These are phyloP conservation scores for Pediacus dermestoides DNA, from an alignment of 2,888 invertebrate genomes.

Conservation along the genomic window DNA sequence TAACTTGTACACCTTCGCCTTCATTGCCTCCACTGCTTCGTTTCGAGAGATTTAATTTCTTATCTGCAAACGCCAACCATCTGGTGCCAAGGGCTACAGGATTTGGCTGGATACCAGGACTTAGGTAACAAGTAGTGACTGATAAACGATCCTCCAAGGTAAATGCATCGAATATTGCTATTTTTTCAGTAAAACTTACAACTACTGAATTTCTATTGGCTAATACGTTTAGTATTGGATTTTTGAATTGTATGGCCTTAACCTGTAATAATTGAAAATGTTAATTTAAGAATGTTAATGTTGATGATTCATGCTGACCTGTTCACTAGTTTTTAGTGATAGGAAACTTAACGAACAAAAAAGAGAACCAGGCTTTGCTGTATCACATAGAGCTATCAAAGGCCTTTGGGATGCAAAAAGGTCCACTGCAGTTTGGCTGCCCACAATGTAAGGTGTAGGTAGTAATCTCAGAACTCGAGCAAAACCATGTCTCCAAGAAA, in stretches of 20 bases:
- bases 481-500: slow-evolving; percentile 91
- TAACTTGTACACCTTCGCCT: slow-evolving; percentile 54
- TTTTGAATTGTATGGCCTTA: slow-evolving; percentile 90
- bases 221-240: slow-evolving; percentile 79
- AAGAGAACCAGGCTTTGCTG: slow-evolving; percentile 70
- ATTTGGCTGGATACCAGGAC: slow-evolving; percentile 75
- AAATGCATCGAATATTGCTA: slow-evolving; percentile 87
- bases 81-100: slow-evolving; percentile 84
- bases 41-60: slow-evolving; percentile 72
- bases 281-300: neutral
- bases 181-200: slow-evolving; percentile 83
- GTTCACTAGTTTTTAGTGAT: slow-evolving; percentile 78
- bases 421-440: slow-evolving; percentile 58
- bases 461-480: slow-evolving; percentile 79
- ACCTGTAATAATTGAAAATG: slow-evolving; percentile 52
- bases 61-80: slow-evolving; percentile 84
- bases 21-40: slow-evolving; percentile 82
- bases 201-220: slow-evolving; percentile 87
- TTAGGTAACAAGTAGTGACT: slow-evolving; percentile 85
- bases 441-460: slow-evolving; percentile 63
- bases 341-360: slow-evolving; percentile 81
- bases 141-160: slow-evolving; percentile 82
- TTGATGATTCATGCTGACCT: slow-evolving; percentile 51
- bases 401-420: slow-evolving; percentile 77
- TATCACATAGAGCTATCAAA: slow-evolving; percentile 86